Evolutionary conservation across 2,888 invertebrate species (phyloP), one percentile per base, ranked within the genome.

Genomic region (Campoplex capitator): DNA sequence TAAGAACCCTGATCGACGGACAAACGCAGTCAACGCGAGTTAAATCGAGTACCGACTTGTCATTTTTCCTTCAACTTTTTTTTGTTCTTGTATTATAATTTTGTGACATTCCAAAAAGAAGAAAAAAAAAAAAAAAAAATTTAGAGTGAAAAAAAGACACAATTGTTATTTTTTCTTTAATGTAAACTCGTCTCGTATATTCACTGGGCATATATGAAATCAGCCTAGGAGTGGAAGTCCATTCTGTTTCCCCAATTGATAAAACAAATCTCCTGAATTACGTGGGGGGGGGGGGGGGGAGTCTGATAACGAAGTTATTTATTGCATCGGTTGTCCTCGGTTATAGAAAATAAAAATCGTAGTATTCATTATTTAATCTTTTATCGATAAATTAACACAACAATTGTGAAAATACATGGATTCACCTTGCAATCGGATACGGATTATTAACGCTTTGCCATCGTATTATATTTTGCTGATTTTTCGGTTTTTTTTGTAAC

Each of bases 181-280:
- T 91, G 89, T 90, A 51, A 79, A 88, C 88, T 90, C 90, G 88
- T 93, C 91, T 92, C 93, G 92, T 94, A 92, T 94, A 94, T 94
- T 94, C 94, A 89, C 94, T 94, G 94, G 71, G 94, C 92, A 93
- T 92, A 93, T 94, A 92, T 93, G 92, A 48, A 54, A 92, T 91
- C 92, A 91, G 92, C 91, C 92, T 93, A 93, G 91, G 92, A 90
- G 91, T 92, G 91, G 90, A 91, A 91, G 91, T 91, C 92, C 92
- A 92, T 91, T 93, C 93, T 93, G 94, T 93, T 35, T 35, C 54
- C 73, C 35, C 54, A 18, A 51, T 93, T 94, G 8, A 94, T 93
- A 94, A 92, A 23, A 93, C 91, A 92, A 93, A 94, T 94, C 94
- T 93, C 38, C 62, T 28, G 75, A 58, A 56, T 58, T 23, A 16